Evolutionary conservation across 2,113 vertebrate species (phyloP).

Genomic region (Petaurus breviceps): DNA sequence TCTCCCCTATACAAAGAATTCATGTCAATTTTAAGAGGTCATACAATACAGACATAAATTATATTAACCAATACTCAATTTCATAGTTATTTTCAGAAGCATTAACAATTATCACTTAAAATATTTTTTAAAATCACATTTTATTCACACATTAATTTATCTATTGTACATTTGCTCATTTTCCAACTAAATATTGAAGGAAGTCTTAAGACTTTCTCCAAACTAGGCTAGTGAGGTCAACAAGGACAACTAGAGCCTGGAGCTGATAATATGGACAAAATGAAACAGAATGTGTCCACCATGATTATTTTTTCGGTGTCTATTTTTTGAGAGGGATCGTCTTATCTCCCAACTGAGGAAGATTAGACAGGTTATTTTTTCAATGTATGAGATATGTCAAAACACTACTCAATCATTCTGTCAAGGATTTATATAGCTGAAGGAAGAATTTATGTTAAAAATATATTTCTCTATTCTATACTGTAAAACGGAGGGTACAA

Average conservation of each 20-base stretch:
- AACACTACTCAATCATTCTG: slow-evolving; percentile 57
- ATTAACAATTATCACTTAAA: slow-evolving; percentile 50
- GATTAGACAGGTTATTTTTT: slow-evolving; percentile 72
- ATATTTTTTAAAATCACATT: slow-evolving; percentile 37
- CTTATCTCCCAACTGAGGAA: slow-evolving; percentile 68
- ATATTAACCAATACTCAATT: slow-evolving; percentile 40
- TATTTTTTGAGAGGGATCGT: slow-evolving; percentile 57
- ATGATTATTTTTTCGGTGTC: slow-evolving; percentile 49
- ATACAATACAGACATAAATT: slow-evolving; percentile 44
- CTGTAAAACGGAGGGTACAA: slow-evolving; percentile 33
- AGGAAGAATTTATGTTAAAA: slow-evolving; percentile 63
- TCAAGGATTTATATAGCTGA: slow-evolving; percentile 57
- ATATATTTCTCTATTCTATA: slow-evolving; percentile 38
- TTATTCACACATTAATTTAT: slow-evolving; percentile 36
- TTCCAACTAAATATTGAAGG: slow-evolving; percentile 38
- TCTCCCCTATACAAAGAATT: slow-evolving; percentile 31
- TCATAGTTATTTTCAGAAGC: slow-evolving; percentile 55
- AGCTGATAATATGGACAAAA: slow-evolving; percentile 35
- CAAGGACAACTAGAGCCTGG: background rate
- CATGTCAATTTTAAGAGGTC: slow-evolving; percentile 42
- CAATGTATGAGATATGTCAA: slow-evolving; percentile 45
- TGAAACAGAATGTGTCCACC: background rate
- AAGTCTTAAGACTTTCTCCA: slow-evolving; percentile 27
- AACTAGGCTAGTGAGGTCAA: slow-evolving; percentile 10
- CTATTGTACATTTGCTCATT: slow-evolving; percentile 53